A percentile compares a stretch with the other conserved stretches of the same genome.
Evolutionary conservation across 2,888 invertebrate genomes (phyloP).

Genomic region (Erebia aethiops): DNA sequence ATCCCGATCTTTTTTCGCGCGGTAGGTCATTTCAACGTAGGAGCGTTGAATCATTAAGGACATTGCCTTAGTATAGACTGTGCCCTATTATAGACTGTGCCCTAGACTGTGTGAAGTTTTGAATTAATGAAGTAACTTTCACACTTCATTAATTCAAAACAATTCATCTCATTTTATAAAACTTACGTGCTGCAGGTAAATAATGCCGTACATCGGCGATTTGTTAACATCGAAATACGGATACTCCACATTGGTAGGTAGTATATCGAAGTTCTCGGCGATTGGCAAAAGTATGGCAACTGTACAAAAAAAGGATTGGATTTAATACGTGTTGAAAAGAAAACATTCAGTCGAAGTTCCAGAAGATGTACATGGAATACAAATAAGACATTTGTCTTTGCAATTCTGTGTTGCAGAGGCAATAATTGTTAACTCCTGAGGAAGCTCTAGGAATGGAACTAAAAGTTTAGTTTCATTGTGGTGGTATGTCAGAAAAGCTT

Average conservation of each 20-base stretch:
- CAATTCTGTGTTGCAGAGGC: no score
- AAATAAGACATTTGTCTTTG: no score
- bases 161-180: no score
- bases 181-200: constrained; percentile 75
- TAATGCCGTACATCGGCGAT: constrained; percentile 61
- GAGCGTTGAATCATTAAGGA: not conserved
- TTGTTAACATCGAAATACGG: constrained; percentile 69
- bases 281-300: constrained; percentile 76
- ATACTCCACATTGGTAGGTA: constrained; percentile 79
- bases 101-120: no score
- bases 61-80: not conserved
- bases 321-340: not conserved
- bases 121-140: no score
- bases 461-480: no score
- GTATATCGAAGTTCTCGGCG: constrained; percentile 71
- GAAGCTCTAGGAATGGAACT: no score
- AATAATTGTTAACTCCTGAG: no score
- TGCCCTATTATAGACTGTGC: no score
- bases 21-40: not conserved
- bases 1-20: not conserved
- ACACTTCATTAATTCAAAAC: no score
- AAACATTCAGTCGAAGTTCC: not conserved
- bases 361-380: no score
- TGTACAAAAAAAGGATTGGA: constrained; percentile 38
- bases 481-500: no score